Evolutionary conservation across 2,113 vertebrate genomes (phyloP), one percentile per base, ranked within the genome.

Genomic region (Dinomys branickii): DNA sequence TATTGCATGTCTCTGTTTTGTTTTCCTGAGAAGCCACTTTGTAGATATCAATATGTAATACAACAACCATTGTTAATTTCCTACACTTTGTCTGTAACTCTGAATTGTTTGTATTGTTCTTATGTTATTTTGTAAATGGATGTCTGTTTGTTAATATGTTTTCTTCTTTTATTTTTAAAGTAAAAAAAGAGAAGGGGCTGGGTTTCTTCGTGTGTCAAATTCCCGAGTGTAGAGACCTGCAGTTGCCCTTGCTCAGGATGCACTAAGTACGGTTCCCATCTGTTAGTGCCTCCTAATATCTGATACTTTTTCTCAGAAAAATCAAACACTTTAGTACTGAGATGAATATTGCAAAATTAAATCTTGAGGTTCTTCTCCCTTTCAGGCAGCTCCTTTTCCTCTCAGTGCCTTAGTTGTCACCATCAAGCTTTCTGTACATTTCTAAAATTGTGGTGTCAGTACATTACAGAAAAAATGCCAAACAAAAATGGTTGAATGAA

Each of bases 151-250:
- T n/a, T n/a, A n/a, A n/a, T n/a, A n/a, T n/a, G n/a, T n/a, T n/a
- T n/a, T n/a, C n/a, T n/a, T n/a, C n/a, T n/a, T n/a, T n/a, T n/a
- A n/a, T n/a, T n/a, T n/a, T n/a, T n/a, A n/a, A n/a, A n/a, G n/a
- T n/a, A n/a, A n/a, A n/a, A n/a, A n/a, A n/a, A n/a, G n/a, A n/a
- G 90, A 81, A 67, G 85, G 44, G 69, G 87, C 89, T 13, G 12
- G 4, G 30, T 85, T 82, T 69, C 88, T 91, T 95, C 80, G 83
- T 96, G 75, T 94, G 89, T 97, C 78, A 93, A 3, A 87, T 71
- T 94, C 54, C 78, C 41, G 58, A 59, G 56, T 78, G 19, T 16
- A 54, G 28, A n/a, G 22, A 63, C 19, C 35, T 41, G 7, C 41
- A 59, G 13, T 65, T 52, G 82, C 88, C 92, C 41, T 85, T 67